Conservation (phyloP, 2,113 vertebrate species). For the Ptilorrhoa leucosticta region DNA sequence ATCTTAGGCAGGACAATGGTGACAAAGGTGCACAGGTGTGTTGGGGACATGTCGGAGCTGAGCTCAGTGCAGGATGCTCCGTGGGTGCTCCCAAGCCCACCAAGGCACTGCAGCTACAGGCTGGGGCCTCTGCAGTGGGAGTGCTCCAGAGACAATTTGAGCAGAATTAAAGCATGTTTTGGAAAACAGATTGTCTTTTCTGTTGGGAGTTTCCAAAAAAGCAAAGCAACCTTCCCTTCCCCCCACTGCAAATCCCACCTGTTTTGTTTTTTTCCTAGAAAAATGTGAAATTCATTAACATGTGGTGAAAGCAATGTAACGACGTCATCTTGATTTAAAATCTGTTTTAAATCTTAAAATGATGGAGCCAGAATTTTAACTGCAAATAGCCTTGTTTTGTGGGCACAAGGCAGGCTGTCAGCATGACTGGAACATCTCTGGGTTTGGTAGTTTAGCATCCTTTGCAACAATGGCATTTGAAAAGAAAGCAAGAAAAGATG, state of each 20-base stretch:
- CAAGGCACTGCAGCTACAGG: fast-evolving
- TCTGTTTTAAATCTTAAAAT: constrained; percentile 54
- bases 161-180: neutral
- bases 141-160: neutral
- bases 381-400: constrained; percentile 6
- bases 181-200: constrained; percentile 2
- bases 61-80: neutral
- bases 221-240: constrained; percentile 8
- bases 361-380: neutral
- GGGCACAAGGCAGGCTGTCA: neutral
- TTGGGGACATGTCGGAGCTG: neutral
- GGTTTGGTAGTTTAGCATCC: neutral
- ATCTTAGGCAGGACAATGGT: neutral
- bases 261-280: constrained; percentile 29
- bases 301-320: constrained; percentile 44
- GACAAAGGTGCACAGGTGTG: fast-evolving
- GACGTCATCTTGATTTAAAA: constrained; percentile 51
- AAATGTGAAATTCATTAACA: constrained; percentile 60
- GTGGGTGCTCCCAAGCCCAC: neutral
- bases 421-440: neutral
- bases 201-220: constrained; percentile 2
- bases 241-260: constrained; percentile 21
- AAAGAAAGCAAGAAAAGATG: neutral
- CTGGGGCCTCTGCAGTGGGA: neutral
- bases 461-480: neutral